A percentile compares a stretch with the other conserved stretches of the same genome.
These are phyloP conservation scores for Chiloscyllium punctatum DNA, from an alignment of 2,797 vertebrate species.

Conservation along the genomic window DNA sequence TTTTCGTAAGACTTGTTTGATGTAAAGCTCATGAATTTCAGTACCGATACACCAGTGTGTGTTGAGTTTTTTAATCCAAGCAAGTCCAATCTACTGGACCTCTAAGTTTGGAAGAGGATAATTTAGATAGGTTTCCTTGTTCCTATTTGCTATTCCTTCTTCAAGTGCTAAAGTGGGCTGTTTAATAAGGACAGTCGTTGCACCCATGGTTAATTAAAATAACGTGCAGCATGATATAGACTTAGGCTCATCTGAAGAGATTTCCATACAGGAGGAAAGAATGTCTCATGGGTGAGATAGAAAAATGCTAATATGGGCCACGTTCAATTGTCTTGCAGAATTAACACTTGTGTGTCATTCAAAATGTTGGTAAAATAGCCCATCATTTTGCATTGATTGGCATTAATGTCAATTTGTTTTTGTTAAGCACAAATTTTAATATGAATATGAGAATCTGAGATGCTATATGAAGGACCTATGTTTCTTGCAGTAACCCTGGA, in stretches of 20 bases:
- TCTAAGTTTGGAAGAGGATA: background rate
- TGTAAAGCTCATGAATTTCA: background rate
- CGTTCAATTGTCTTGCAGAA: background rate
- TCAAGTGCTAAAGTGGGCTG: background rate
- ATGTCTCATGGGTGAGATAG: background rate
- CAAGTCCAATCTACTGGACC: background rate
- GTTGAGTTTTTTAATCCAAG: background rate
- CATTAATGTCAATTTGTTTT: background rate
- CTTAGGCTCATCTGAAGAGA: no score
- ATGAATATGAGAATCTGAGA: background rate
- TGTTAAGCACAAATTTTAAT: background rate
- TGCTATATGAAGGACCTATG: background rate
- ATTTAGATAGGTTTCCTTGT: background rate
- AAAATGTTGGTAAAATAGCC: background rate
- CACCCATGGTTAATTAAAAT: background rate
- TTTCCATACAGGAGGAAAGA: background rate
- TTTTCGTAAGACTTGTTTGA: background rate
- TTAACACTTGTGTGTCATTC: background rate
- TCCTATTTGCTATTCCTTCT: background rate
- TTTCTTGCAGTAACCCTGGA: constrained; percentile 59
- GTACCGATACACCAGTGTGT: background rate
- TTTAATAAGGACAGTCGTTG: background rate
- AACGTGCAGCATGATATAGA: background rate
- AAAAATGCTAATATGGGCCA: background rate
- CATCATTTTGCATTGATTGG: background rate